A percentile compares a stretch with the other conserved stretches of the same genome.
Evolutionary conservation across 2,113 vertebrate species (phyloP).

Genomic region (Sebastes schlegelii): DNA sequence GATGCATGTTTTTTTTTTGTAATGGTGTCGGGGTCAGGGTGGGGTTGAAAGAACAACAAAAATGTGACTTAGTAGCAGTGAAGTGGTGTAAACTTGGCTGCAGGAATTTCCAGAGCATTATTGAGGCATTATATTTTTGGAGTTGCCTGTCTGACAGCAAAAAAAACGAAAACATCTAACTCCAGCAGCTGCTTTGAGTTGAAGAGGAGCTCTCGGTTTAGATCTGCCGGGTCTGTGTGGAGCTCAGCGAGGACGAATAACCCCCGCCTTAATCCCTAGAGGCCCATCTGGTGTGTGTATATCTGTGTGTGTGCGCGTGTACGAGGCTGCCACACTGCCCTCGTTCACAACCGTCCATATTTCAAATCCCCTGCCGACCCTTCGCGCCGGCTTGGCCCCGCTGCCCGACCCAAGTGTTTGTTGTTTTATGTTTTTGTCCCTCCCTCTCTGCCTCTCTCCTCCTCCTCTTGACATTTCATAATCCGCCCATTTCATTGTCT

Average conservation of each 20-base stretch:
- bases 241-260: constrained; percentile 58
- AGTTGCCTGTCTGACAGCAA: constrained; percentile 1
- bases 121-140: constrained; percentile 39
- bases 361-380: constrained; percentile 63
- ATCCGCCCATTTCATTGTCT: constrained; percentile 64
- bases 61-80: constrained; percentile 32
- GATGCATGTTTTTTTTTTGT: background rate
- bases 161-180: constrained; percentile 4
- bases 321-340: constrained; percentile 66
- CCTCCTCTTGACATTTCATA: constrained; percentile 47
- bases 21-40: background rate
- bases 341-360: constrained; percentile 73
- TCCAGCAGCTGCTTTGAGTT: constrained; percentile 35
- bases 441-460: constrained; percentile 21
- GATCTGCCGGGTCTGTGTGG: constrained; percentile 43
- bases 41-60: constrained; percentile 21
- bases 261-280: constrained; percentile 68
- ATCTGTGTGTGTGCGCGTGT: constrained; percentile 6
- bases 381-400: constrained; percentile 17
- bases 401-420: constrained; percentile 38
- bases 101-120: constrained; percentile 39
- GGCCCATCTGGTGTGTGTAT: constrained; percentile 71
- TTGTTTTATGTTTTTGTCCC: constrained; percentile 43
- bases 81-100: constrained; percentile 18
- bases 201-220: constrained; percentile 38